A percentile compares a stretch with the other conserved stretches of the same genome.
Conservation (phyloP, 2,797 vertebrate genomes). For the Melanotaenia maccullochi region DNA sequence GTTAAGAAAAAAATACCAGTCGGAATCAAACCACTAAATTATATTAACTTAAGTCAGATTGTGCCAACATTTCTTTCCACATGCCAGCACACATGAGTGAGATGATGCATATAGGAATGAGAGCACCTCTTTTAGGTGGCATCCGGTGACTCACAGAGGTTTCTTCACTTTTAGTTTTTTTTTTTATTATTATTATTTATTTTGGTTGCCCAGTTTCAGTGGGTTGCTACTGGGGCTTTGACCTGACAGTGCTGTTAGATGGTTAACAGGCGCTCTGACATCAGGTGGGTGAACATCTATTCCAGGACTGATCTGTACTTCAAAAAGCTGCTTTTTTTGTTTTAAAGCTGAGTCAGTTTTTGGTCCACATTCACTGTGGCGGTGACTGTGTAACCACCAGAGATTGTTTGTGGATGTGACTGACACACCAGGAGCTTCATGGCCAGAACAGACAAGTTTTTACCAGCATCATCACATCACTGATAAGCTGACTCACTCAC, state of each 20-base stretch:
- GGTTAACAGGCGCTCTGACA: slow-evolving; percentile 22
- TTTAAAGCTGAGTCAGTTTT: slow-evolving; percentile 21
- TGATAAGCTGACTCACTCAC: slow-evolving; percentile 49
- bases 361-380: slow-evolving; percentile 19
- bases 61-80: slow-evolving; percentile 1
- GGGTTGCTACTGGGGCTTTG: not conserved
- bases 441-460: slow-evolving; percentile 23
- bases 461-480: slow-evolving; percentile 14
- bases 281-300: slow-evolving; percentile 7
- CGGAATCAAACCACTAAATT: slow-evolving; percentile 20
- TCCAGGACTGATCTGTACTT: not conserved
- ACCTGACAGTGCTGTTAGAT: slow-evolving; percentile 4
- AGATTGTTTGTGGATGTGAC: slow-evolving; percentile 45
- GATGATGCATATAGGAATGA: not conserved
- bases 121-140: not conserved
- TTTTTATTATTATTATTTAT: not conserved
- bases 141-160: slow-evolving; percentile 35
- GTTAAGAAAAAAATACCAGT: not conserved
- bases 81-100: not conserved
- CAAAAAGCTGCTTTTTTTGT: not conserved
- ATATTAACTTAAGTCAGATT: slow-evolving; percentile 2
- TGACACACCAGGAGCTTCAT: slow-evolving; percentile 8
- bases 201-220: slow-evolving; percentile 28
- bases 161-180: slow-evolving; percentile 2
- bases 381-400: slow-evolving; percentile 7